Evolutionary conservation across 92 coral and sea anemone genomes (phyloP), one percentile per base, ranked within the genome.

Genomic region (Bergia puertoricense): DNA sequence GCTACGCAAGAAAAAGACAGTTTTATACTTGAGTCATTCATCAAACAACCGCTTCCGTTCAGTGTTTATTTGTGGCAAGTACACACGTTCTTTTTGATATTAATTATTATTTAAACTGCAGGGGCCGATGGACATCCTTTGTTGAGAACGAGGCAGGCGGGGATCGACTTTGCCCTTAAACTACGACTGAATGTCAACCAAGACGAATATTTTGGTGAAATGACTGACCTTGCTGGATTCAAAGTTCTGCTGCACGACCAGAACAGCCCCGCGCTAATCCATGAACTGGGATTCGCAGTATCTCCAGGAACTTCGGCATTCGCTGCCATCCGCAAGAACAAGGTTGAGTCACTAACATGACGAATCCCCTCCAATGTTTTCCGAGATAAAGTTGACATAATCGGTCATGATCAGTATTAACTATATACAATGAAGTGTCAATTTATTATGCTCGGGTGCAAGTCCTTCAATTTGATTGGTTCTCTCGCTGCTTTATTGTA

Each of bases 231-330:
- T 4, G 93, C 93, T 36, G 95, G 95, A n/a, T 88, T 93, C 20
- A 93, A 89, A 85, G 89, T 93, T 2, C 80, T 71, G 13, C 78
- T 93, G 13, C 95, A 93, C 85, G 89, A 86, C 65, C 93, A 93
- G 77, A 77, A 93, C 40, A 89, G 88, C 38, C 91, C 88, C 7
- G 94, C 96, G 8, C 54, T 93, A 50, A 86, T 91, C 38, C 79
- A 81, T 20, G 89, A 84, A 59, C 89, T 91, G 69, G 96, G 96
- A 73, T 93, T 93, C 77, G 89, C 96, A 13, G 91, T 90, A 30
- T 80, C 86, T 51, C 94, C 96, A 43, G 96, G 96, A 9, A 86
- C 91, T 40, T 65, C 86, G 3, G 87, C 88, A 15, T 91, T 89
- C 82, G 95, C 88, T 22, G 95, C 92, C 15, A 79, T 93, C 18